phyloP scores from a whole-genome alignment of 2,888 invertebrate genomes.

The Poecilobothrus nobilitatus region DNA sequence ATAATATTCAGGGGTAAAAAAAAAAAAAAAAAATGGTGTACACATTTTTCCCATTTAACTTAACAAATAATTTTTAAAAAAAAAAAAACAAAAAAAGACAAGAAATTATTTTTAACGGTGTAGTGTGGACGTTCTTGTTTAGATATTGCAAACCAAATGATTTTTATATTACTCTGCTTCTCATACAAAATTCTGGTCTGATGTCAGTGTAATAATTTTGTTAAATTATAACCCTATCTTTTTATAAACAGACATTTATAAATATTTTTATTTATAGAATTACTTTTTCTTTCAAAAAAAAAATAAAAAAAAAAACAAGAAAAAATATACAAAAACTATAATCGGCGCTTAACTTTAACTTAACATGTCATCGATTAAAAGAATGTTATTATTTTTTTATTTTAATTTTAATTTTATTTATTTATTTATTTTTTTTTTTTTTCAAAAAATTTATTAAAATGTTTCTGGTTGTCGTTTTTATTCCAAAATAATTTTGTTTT shows the following conservation, averaged over 20 bases:
- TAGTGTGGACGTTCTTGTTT: neutral
- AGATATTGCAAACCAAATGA: no score
- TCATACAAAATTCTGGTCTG: neutral
- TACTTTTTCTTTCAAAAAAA: neutral
- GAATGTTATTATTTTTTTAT: neutral
- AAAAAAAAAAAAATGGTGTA: no score
- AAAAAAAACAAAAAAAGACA: no score
- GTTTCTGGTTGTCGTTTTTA: neutral
- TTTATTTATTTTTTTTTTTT: neutral
- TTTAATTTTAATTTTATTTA: neutral
- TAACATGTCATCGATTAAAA: constrained; percentile 6
- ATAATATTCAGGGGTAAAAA: no score
- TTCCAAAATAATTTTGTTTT: neutral
- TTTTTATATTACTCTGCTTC: neutral
- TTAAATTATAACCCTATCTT: neutral
- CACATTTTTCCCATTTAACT: no score
- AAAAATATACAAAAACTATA: neutral
- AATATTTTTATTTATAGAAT: neutral
- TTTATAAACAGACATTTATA: neutral
- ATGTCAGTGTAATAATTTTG: neutral
- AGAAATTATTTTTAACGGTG: neutral
- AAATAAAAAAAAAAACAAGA: neutral
- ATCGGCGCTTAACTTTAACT: neutral
- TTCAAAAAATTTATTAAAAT: neutral
- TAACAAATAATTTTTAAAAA: no score